phyloP scores from a whole-genome alignment of 2,113 vertebrate genomes.

The Chaenocephalus aceratus region DNA sequence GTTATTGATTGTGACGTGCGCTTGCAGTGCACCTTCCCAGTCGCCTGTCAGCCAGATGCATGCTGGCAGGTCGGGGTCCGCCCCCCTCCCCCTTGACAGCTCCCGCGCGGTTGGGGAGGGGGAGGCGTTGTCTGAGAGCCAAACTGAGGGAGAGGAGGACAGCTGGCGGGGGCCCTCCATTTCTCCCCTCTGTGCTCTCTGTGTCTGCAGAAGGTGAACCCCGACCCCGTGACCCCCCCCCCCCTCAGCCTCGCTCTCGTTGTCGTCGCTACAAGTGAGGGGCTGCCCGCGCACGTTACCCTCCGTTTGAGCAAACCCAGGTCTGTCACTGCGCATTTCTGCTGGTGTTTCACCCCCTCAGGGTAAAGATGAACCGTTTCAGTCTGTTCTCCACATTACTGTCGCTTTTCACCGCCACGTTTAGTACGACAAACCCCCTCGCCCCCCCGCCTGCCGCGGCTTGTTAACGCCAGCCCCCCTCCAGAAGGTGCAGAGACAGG shows the following conservation, averaged over 20 bases:
- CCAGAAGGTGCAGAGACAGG: conserved; percentile 80
- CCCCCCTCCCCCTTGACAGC: conserved; percentile 63
- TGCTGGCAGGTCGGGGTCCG: conserved; percentile 84
- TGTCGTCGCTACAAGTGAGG: conserved; percentile 75
- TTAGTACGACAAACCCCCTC: conserved; percentile 55
- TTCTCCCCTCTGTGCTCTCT: conserved; percentile 14
- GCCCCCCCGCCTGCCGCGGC: conserved; percentile 59
- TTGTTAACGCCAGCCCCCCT: conserved; percentile 70
- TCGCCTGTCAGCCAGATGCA: conserved; percentile 83
- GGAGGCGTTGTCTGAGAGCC: conserved; percentile 38
- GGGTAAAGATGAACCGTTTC: conserved; percentile 60
- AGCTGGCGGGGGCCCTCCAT: conserved; percentile 58
- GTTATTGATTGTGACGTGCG: conserved; percentile 81
- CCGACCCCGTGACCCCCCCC: conserved; percentile 11
- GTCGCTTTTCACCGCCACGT: conserved; percentile 58
- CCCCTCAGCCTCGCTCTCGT: neutral
- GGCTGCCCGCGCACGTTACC: conserved; percentile 59
- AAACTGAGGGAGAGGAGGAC: conserved; percentile 44
- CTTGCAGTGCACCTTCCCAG: conserved; percentile 88
- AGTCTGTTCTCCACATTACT: conserved; percentile 35
- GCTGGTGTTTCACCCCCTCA: conserved; percentile 28
- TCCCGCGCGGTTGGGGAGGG: conserved; percentile 39
- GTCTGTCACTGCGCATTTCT: conserved; percentile 73
- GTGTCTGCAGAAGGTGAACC: conserved; percentile 60
- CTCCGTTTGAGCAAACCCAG: conserved; percentile 64